phyloP scores from a whole-genome alignment of 2,113 vertebrate genomes.

The Phainopepla nitens region DNA sequence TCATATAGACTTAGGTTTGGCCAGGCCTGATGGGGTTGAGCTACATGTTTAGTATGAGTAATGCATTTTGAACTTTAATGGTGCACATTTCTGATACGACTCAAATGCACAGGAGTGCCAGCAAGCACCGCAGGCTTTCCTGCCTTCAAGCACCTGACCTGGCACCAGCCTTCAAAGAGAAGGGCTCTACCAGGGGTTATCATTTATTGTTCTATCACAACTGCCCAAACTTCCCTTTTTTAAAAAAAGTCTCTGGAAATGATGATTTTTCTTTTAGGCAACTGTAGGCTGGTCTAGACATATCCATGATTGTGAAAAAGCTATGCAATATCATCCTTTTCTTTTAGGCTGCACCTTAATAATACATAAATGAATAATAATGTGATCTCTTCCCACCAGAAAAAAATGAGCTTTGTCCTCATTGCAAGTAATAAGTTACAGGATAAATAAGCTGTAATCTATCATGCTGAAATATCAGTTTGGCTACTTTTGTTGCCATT shows the following conservation, averaged over 20 bases:
- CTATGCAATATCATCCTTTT: not conserved
- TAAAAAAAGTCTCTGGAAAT: not conserved
- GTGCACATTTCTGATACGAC: slow-evolving; percentile 23
- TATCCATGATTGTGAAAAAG: not conserved
- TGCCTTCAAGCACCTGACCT: not conserved
- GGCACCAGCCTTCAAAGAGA: not conserved
- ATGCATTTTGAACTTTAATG: slow-evolving; percentile 33
- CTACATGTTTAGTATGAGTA: slow-evolving; percentile 13
- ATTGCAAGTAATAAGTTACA: not conserved
- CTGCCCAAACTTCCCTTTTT: not conserved
- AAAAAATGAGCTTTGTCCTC: not conserved
- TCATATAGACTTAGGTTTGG: not conserved
- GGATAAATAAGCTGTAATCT: not conserved
- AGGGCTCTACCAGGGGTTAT: not conserved
- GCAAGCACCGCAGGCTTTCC: not conserved
- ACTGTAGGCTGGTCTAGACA: not conserved
- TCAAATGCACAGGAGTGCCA: not conserved
- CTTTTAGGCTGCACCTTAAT: not conserved
- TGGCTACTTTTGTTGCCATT: not conserved
- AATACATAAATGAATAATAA: not conserved
- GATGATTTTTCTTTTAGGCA: not conserved
- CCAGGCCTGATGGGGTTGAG: not conserved
- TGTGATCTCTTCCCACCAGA: not conserved
- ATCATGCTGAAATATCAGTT: not conserved
- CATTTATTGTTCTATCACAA: not conserved